These are phyloP conservation scores for Anseranas semipalmata DNA, from an alignment of 2,113 vertebrate species.

Conservation along the genomic window DNA sequence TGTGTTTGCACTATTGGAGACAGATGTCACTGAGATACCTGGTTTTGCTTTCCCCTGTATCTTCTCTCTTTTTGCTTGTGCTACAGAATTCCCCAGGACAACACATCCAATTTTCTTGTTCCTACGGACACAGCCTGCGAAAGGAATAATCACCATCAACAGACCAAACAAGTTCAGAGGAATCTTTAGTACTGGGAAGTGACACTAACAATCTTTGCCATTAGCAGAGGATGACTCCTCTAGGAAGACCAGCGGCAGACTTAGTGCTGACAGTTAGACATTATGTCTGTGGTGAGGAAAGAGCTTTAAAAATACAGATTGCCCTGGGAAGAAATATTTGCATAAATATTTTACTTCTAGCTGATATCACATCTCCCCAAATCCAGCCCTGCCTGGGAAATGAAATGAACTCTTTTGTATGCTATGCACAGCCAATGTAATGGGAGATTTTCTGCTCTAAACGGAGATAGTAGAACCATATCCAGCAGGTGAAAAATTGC, in stretches of 20 bases:
- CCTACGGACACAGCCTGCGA: background rate
- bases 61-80: background rate
- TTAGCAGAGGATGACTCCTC: background rate
- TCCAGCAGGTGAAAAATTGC: background rate
- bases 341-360: slow-evolving; percentile 37
- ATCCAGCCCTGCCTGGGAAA: background rate
- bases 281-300: background rate
- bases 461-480: background rate
- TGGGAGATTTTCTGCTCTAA: background rate
- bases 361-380: background rate
- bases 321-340: slow-evolving; percentile 26
- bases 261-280: background rate
- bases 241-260: background rate
- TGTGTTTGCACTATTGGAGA: background rate
- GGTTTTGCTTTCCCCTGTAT: background rate
- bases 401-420: background rate
- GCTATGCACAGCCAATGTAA: background rate
- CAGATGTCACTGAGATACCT: background rate
- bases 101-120: background rate
- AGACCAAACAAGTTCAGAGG: background rate
- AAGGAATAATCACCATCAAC: background rate
- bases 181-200: background rate
- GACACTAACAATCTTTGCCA: background rate
- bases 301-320: background rate
- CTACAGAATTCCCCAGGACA: background rate